Evolutionary conservation across 2,113 vertebrate species (phyloP).

Genomic region (Nematolebias whitei): DNA sequence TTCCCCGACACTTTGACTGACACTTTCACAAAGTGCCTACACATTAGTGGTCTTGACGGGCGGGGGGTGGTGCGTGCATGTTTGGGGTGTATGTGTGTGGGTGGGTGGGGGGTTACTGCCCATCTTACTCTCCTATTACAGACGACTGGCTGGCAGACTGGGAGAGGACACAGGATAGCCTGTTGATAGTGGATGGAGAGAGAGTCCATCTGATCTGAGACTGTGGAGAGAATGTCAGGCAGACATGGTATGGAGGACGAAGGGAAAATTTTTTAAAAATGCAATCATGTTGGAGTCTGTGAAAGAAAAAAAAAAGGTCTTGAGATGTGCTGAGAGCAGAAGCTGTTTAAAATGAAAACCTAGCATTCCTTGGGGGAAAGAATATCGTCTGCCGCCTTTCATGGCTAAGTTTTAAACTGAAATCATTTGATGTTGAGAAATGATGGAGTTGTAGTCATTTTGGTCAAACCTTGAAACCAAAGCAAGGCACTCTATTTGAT

Average conservation of each 20-base stretch:
- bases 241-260: neutral
- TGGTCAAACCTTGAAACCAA: too few species aligned
- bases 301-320: slow-evolving; percentile 1
- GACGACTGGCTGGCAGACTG: slow-evolving; percentile 61
- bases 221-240: slow-evolving; percentile 60
- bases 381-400: too few species aligned
- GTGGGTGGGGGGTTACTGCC: neutral
- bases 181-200: slow-evolving; percentile 67
- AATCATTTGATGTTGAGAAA: too few species aligned
- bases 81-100: neutral
- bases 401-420: too few species aligned
- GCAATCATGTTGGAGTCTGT: slow-evolving; percentile 11
- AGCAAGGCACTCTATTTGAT: too few species aligned
- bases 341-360: neutral
- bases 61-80: neutral
- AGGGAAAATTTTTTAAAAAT: slow-evolving; percentile 7
- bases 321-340: neutral
- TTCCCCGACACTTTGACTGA: slow-evolving; percentile 61
- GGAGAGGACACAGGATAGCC: slow-evolving; percentile 63
- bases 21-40: slow-evolving; percentile 70
- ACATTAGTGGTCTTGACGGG: slow-evolving; percentile 59
- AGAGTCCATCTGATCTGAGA: slow-evolving; percentile 56
- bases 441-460: too few species aligned
- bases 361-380: too few species aligned
- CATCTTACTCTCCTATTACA: slow-evolving; percentile 67